Percentiles rank a stretch among this genome's conserved stretches.
These are phyloP conservation scores for Drosophila azteca DNA, from an alignment of 1,140 invertebrate species.

Conservation along the genomic window DNA sequence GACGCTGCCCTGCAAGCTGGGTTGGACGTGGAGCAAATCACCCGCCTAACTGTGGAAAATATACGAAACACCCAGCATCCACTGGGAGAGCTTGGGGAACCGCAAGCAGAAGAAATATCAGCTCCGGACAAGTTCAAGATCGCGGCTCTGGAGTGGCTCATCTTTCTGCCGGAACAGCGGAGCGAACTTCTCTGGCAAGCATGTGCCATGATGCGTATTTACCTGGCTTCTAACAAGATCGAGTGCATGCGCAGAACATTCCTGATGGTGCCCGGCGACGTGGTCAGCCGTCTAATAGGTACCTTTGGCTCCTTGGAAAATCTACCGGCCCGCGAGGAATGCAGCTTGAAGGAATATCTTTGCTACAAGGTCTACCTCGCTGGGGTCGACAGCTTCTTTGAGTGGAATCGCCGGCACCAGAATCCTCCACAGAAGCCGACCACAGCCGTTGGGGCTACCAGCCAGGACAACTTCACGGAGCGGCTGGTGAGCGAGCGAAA, in stretches of 20 bases:
- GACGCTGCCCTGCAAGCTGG: slow-evolving; percentile 88
- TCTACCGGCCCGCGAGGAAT: slow-evolving; percentile 85
- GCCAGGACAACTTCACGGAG: slow-evolving; percentile 89
- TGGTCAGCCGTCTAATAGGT: slow-evolving; percentile 86
- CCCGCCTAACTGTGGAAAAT: slow-evolving; percentile 91
- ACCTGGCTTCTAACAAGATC: slow-evolving; percentile 88
- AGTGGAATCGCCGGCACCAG: slow-evolving; percentile 94
- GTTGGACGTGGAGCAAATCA: slow-evolving; percentile 93
- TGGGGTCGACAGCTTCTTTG: slow-evolving; percentile 93
- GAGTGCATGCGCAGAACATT: slow-evolving; percentile 89
- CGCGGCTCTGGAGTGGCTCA: slow-evolving; percentile 94
- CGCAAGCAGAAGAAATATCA: slow-evolving; percentile 56
- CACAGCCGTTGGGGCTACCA: slow-evolving; percentile 61
- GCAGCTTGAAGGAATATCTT: slow-evolving; percentile 89
- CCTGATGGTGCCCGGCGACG: slow-evolving; percentile 88
- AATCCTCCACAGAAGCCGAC: slow-evolving; percentile 89
- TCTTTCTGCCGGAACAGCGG: slow-evolving; percentile 91
- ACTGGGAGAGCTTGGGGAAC: slow-evolving; percentile 38
- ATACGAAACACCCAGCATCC: slow-evolving; percentile 86
- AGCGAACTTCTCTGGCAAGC: slow-evolving; percentile 92
- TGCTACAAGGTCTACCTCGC: slow-evolving; percentile 92
- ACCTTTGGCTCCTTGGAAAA: slow-evolving; percentile 86
- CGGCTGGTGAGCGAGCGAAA: slow-evolving; percentile 94
- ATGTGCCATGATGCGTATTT: slow-evolving; percentile 94
- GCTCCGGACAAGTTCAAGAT: slow-evolving; percentile 86